Conservation (phyloP, 2,113 vertebrate genomes). For the Grammomys dolichurus region DNA sequence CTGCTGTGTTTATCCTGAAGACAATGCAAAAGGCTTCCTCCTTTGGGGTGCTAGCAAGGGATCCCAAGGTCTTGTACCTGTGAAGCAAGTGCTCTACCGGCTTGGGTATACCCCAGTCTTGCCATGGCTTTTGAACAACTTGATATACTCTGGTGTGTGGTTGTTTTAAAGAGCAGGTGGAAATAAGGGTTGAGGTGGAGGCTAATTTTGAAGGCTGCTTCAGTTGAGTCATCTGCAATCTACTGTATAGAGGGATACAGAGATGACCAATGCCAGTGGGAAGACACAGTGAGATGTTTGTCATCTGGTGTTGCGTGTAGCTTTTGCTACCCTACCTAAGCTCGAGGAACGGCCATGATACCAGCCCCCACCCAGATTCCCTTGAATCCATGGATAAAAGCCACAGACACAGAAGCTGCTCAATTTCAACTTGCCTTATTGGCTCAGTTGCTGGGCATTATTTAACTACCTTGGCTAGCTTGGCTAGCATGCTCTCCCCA, state of each 20-base stretch:
- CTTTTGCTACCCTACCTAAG: no score
- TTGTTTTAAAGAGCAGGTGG: not conserved
- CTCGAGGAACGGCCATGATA: no score
- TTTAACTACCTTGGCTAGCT: no score
- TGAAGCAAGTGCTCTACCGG: not conserved
- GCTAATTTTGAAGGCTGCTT: slow-evolving; percentile 8
- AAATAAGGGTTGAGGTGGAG: not conserved
- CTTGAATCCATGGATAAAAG: no score
- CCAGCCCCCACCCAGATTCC: no score
- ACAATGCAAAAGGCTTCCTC: not conserved
- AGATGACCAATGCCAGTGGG: not conserved
- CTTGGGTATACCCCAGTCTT: not conserved
- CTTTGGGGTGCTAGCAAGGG: not conserved
- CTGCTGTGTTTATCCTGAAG: not conserved
- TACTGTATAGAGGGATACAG: not conserved
- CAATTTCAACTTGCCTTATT: no score
- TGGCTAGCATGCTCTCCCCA: no score
- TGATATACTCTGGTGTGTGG: not conserved
- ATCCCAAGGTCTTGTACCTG: not conserved
- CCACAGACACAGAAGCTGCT: no score
- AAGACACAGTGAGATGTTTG: not conserved
- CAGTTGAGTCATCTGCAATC: not conserved
- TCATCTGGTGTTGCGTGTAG: not conserved
- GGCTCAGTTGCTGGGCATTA: no score
- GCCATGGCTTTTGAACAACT: not conserved